Conservation (phyloP, 1,140 invertebrate species). For the Trachelipus rathkii region DNA sequence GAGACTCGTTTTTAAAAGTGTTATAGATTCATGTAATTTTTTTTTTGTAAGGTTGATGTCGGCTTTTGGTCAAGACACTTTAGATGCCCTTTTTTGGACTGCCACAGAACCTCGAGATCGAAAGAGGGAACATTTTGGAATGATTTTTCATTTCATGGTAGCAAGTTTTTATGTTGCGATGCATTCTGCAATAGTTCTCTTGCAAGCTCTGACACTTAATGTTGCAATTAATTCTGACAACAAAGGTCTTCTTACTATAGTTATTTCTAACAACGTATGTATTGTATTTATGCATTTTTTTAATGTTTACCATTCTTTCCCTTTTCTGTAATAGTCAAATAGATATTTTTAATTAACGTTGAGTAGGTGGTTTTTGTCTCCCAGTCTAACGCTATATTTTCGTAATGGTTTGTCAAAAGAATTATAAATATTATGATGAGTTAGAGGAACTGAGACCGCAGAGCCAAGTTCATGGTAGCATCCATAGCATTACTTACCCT, state of each 20-base stretch:
- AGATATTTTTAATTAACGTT: no score
- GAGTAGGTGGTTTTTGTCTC: no score
- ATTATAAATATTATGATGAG: no score
- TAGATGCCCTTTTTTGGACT: slow-evolving; percentile 96
- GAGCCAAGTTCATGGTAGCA: no score
- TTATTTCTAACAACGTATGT: slow-evolving; percentile 99
- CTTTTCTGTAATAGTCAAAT: no score
- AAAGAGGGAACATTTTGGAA: slow-evolving; percentile 76
- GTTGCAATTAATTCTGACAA: slow-evolving; percentile 99
- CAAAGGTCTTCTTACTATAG: slow-evolving; percentile 93
- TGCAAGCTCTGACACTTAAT: slow-evolving; percentile 74
- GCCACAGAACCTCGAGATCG: slow-evolving; percentile 84
- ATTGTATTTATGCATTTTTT: not conserved
- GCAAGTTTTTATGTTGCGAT: slow-evolving; percentile 89
- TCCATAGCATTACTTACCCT: no score
- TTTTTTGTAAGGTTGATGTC: slow-evolving; percentile 68
- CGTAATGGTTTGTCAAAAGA: no score
- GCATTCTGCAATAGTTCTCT: slow-evolving; percentile 85
- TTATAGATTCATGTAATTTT: no score
- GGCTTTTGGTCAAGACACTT: slow-evolving; percentile 95
- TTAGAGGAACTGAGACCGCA: no score
- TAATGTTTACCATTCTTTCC: no score
- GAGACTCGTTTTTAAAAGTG: no score
- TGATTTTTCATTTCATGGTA: slow-evolving; percentile 81
- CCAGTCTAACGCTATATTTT: no score